Base-by-base conservation (phyloP, 2,888 invertebrate species). In the Hyppa rectilinea region DNA sequence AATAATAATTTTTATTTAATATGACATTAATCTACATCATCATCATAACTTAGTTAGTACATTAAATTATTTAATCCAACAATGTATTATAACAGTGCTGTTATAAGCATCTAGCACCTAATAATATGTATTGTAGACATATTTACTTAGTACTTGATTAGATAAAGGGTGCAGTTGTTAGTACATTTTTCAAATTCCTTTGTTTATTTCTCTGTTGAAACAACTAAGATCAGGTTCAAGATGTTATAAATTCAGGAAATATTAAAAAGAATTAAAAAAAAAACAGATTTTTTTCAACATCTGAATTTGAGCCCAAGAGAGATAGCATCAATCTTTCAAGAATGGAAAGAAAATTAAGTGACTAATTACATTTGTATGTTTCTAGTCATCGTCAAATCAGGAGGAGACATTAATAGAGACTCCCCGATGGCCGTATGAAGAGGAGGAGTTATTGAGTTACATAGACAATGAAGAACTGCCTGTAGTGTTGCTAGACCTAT, bases 381-480 rank as follows among this genome's bases (percentile, higher is more conserved):
- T 80, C 34, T 74, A 89, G 92, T 80, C 89, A 67, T 89, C 92
- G 79, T 70, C 87, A 84, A 92, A 84, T 85, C 93, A 93, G 88
- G 97, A 97, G 85, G 97, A 97, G 87, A 97, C 97, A 81, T 95
- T 97, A 89, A 96, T 97, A 91, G 98, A 98, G 95, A 98, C 98
- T 78, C 97, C 97, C 87, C 95, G 97, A 89, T 98, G 98, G 97
- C 98, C 98, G 87, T 99, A 99, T 91, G 98, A 98, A 93, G 98
- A 98, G 93, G 98, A 98, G 89, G 97, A 98, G 89, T 93, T 99
- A 78, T 96, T 99, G 83, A 97, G 98, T 89, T 98, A 98, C 91
- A 97, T 99, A 87, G 98, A 99, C 92, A 98, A 98, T 93, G 98
- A 98, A 92, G 98, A 99, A 95, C 95, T 99, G 90, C 99, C 99